Percentiles rank a stretch among this genome's conserved stretches.
Conservation (phyloP, 1,140 invertebrate species). For the Aphelenchoides avenae region DNA sequence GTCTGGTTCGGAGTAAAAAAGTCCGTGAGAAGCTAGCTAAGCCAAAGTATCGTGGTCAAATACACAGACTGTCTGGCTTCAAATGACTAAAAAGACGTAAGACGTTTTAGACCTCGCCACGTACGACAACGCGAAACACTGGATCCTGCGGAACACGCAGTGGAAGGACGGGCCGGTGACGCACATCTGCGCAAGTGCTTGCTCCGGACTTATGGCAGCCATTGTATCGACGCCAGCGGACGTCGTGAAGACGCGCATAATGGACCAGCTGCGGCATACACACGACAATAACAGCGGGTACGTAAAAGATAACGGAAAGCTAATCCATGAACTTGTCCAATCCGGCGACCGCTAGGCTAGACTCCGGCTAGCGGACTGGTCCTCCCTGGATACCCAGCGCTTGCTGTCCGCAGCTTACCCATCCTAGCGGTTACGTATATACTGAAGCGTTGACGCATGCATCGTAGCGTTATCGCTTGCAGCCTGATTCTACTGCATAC, state of each 20-base stretch:
- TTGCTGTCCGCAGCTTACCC: too few relatives aligned
- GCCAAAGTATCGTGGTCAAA: too few relatives aligned
- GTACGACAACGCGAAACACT: constrained; percentile 80
- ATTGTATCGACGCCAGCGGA: constrained; percentile 85
- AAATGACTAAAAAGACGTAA: too few relatives aligned
- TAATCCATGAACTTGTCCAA: background rate
- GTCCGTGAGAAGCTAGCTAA: too few relatives aligned
- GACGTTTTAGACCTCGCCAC: constrained; percentile 76
- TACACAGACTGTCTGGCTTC: too few relatives aligned
- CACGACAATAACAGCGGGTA: constrained; percentile 63
- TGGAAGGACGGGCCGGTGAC: constrained; percentile 69
- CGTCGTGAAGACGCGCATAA: constrained; percentile 83
- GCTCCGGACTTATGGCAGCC: constrained; percentile 79
- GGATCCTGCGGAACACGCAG: constrained; percentile 71
- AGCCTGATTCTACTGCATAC: too few relatives aligned
- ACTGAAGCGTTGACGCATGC: too few relatives aligned
- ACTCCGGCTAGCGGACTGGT: too few relatives aligned
- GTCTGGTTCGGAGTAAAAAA: too few relatives aligned
- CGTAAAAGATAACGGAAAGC: constrained; percentile 2
- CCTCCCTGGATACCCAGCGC: too few relatives aligned
- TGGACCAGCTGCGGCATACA: constrained; percentile 83
- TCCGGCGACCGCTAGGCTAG: constrained; percentile 9
- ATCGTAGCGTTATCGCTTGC: too few relatives aligned
- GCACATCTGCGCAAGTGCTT: constrained; percentile 61
- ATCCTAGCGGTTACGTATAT: too few relatives aligned